These are phyloP conservation scores for Cassiopea xamachana DNA, from an alignment of 30 jellyfish, hydroid and myxozoan species.

Conservation along the genomic window DNA sequence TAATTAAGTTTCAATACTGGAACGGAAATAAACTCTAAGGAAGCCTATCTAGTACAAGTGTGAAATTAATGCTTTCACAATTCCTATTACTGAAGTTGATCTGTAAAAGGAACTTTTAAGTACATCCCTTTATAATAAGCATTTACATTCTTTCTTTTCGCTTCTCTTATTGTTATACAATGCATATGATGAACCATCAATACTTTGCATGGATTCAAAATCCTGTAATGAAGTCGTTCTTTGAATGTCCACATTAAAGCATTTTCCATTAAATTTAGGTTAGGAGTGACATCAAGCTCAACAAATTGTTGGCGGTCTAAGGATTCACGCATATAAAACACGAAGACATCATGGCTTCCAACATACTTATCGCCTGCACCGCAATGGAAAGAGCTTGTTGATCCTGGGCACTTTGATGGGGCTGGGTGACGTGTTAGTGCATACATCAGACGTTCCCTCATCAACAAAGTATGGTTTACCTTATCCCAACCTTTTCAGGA, in stretches of 20 bases:
- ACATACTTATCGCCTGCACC: conserved; percentile 33
- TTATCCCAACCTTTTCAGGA: conserved; percentile 90
- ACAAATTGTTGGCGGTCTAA: conserved; percentile 34
- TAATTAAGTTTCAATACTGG: no score
- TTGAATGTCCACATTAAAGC: conserved; percentile 73
- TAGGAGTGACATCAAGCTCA: conserved; percentile 71
- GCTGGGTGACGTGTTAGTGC: conserved; percentile 88
- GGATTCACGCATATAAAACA: conserved; percentile 35
- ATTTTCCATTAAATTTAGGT: conserved; percentile 73
- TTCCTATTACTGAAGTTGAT: conserved; percentile 25
- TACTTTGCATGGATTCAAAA: conserved; percentile 76
- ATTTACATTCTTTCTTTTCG: conserved; percentile 70
- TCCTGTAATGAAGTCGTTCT: conserved; percentile 49
- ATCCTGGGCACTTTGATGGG: conserved; percentile 59
- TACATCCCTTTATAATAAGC: conserved; percentile 1
- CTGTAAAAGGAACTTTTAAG: conserved; percentile 40
- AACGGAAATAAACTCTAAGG: no score
- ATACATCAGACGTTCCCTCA: conserved; percentile 62
- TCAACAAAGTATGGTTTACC: conserved; percentile 49
- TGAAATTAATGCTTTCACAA: no score
- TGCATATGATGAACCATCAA: conserved; percentile 73
- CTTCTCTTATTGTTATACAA: conserved; percentile 70
- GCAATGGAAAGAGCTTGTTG: conserved; percentile 53
- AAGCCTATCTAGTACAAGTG: no score
- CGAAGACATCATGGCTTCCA: conserved; percentile 89